Percentiles rank a stretch among this genome's conserved stretches.
phyloP scores from a whole-genome alignment of 1,140 invertebrate genomes.

The Vollenhovia emeryi region DNA sequence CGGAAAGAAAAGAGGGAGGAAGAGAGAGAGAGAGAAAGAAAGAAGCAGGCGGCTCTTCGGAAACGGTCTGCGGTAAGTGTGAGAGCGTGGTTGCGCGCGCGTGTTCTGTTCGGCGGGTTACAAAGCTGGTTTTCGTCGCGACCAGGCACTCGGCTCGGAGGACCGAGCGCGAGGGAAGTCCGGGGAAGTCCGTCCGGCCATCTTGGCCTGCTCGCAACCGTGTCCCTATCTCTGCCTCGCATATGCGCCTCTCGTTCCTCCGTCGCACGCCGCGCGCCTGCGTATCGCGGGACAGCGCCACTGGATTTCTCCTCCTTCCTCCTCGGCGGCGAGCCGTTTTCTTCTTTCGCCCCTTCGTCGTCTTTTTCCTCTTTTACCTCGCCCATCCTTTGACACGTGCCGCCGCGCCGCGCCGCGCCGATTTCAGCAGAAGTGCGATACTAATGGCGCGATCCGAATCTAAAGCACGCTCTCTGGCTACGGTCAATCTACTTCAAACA shows the following conservation, averaged over 20 bases:
- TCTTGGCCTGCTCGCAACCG: constrained; percentile 68
- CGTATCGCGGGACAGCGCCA: constrained; percentile 54
- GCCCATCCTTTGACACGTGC: constrained; percentile 82
- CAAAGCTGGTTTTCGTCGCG: constrained; percentile 63
- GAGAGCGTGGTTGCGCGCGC: constrained; percentile 58
- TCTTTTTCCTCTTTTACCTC: constrained; percentile 46
- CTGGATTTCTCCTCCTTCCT: constrained; percentile 62
- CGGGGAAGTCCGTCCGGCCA: constrained; percentile 72
- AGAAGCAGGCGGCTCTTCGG: too few relatives aligned
- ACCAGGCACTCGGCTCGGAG: constrained; percentile 53
- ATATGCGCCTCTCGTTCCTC: constrained; percentile 30
- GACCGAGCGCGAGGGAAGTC: constrained; percentile 45
- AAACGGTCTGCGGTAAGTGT: constrained; percentile 67
- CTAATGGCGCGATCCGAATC: constrained; percentile 70
- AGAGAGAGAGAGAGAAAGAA: too few relatives aligned
- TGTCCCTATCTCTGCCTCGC: constrained; percentile 63
- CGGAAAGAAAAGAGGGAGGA: background rate
- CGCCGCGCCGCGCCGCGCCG: too few relatives aligned
- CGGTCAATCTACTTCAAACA: constrained; percentile 22
- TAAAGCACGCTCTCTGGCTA: constrained; percentile 62
- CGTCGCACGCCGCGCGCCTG: constrained; percentile 57
- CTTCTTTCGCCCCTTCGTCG: constrained; percentile 49
- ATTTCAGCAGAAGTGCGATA: constrained; percentile 68
- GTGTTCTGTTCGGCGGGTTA: constrained; percentile 50
- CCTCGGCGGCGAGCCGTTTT: constrained; percentile 3